These are phyloP conservation scores for Ataeniobius toweri DNA, from an alignment of 2,797 vertebrate genomes.

Conservation along the genomic window DNA sequence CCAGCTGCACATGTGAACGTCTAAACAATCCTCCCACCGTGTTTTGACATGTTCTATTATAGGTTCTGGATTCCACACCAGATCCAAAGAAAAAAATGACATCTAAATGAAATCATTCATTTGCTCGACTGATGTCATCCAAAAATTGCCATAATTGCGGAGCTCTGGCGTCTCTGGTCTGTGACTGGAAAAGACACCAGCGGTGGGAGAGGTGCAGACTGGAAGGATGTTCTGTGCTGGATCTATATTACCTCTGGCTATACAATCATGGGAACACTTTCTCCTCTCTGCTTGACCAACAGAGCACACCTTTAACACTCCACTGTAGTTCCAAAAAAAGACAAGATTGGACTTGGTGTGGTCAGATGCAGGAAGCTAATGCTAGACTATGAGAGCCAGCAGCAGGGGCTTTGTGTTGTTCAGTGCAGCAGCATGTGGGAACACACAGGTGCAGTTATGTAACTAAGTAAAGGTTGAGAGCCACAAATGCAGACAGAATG, in stretches of 20 bases:
- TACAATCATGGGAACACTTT: slow-evolving; percentile 50
- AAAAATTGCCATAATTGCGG: slow-evolving; percentile 79
- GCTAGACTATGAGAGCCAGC: slow-evolving; percentile 68
- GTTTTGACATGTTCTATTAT: slow-evolving; percentile 76
- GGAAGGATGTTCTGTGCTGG: slow-evolving; percentile 52
- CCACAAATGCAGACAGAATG: slow-evolving; percentile 50
- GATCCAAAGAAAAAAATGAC: slow-evolving; percentile 63
- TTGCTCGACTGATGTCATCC: slow-evolving; percentile 83
- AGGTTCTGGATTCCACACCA: slow-evolving; percentile 64
- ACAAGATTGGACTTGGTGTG: slow-evolving; percentile 74
- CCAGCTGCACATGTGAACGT: slow-evolving; percentile 68
- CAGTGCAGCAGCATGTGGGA: slow-evolving; percentile 65
- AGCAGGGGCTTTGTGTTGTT: slow-evolving; percentile 63
- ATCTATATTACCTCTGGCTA: slow-evolving; percentile 4
- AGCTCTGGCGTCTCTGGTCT: slow-evolving; percentile 76
- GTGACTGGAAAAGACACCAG: slow-evolving; percentile 69
- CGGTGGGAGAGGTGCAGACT: slow-evolving; percentile 63
- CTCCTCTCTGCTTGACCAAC: slow-evolving; percentile 45
- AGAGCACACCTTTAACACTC: slow-evolving; percentile 49
- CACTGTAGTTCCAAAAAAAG: slow-evolving; percentile 53
- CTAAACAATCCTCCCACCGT: slow-evolving; percentile 69
- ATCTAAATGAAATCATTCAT: slow-evolving; percentile 81
- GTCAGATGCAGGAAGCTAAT: slow-evolving; percentile 71
- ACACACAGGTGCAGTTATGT: slow-evolving; percentile 65
- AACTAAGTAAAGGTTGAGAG: slow-evolving; percentile 49